Evolutionary conservation across 2,888 invertebrate genomes (phyloP).

Genomic region (Nasonovia ribisnigri): DNA sequence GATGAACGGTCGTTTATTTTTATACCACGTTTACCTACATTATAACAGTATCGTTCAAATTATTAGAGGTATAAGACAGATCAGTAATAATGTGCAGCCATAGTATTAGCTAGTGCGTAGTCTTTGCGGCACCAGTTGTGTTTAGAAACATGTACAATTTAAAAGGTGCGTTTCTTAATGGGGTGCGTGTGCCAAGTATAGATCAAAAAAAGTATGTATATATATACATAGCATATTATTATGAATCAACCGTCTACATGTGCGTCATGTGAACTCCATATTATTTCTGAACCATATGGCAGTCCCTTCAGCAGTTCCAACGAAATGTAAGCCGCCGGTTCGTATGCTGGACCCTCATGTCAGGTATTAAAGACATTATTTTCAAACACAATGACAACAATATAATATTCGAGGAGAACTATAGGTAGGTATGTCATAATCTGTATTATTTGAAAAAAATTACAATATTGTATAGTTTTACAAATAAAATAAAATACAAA

Average conservation of each 20-base stretch:
- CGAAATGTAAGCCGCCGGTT: conserved; percentile 32
- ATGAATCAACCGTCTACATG: conserved; percentile 36
- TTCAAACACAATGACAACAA: background rate
- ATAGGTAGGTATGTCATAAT: background rate
- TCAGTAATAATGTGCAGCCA: background rate
- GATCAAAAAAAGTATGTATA: conserved; percentile 70
- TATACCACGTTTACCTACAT: background rate
- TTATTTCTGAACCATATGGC: conserved; percentile 51
- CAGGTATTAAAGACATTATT: conserved; percentile 35
- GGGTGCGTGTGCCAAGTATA: conserved; percentile 69
- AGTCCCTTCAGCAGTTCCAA: conserved; percentile 36
- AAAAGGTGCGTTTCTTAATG: conserved; percentile 61
- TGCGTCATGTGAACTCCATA: conserved; percentile 52
- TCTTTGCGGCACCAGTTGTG: conserved; percentile 1
- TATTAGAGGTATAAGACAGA: background rate
- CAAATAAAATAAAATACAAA: background rate
- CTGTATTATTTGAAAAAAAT: background rate
- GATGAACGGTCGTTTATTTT: background rate
- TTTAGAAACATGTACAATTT: conserved; percentile 53
- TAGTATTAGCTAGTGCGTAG: background rate
- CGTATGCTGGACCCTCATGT: background rate
- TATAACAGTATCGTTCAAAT: background rate
- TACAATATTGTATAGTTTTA: too few species aligned
- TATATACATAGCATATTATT: conserved; percentile 33
- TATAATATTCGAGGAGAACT: background rate